Evolutionary conservation across 2,888 invertebrate genomes (phyloP).

Genomic region (Nephrocerus scutellatus): DNA sequence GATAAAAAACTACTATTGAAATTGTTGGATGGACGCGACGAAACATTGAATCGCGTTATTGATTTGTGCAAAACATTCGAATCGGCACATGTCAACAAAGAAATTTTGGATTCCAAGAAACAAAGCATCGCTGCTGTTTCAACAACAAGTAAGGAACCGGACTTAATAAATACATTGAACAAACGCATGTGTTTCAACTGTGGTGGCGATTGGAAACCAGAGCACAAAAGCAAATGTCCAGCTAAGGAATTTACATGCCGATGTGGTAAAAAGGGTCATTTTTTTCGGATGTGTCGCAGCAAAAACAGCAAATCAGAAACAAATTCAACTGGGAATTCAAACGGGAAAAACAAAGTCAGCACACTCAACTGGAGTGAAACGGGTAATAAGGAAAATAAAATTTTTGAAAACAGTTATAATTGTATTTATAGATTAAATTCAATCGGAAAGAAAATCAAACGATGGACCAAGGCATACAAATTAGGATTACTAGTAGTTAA

Average conservation of each 20-base stretch:
- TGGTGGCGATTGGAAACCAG: conserved; percentile 2
- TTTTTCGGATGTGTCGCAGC: conserved; percentile 7
- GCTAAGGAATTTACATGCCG: conserved; percentile 9
- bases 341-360: no score
- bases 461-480: no score
- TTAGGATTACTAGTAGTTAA: no score
- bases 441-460: no score
- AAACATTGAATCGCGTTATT: conserved; percentile 14
- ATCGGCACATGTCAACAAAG: conserved; percentile 10
- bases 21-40: conserved; percentile 15
- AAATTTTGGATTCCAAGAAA: conserved; percentile 2
- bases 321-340: no score
- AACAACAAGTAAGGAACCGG: background rate
- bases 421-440: no score
- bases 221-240: conserved; percentile 4
- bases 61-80: conserved; percentile 15
- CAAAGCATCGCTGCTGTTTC: background rate
- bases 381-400: no score
- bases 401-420: no score
- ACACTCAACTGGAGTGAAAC: no score
- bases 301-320: no score
- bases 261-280: conserved; percentile 7
- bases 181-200: conserved; percentile 13
- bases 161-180: background rate
- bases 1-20: conserved; percentile 19